Base-by-base conservation (phyloP, 2,888 invertebrate species). In the Strigamia maritima region DNA sequence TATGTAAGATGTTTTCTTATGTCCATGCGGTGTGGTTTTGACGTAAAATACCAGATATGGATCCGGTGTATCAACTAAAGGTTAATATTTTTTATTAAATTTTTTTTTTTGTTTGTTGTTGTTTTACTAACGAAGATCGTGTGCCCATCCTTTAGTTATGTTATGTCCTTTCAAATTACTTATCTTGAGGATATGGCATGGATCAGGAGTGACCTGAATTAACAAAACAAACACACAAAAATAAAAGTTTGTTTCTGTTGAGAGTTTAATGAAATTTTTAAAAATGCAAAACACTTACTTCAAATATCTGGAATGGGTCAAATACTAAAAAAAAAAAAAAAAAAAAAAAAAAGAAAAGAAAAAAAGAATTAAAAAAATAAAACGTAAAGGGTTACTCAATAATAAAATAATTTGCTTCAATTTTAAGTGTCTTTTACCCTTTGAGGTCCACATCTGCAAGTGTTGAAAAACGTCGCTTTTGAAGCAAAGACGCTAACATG, bases 31-130 rank as follows among this genome's bases (percentile, higher is more conserved):
- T 16, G 85, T 85, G 2, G 84, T 84, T 26, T 84, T 83, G 6
- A 86, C 82, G 35, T 82, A 81, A 40, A 87, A 81, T n/a, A 83
- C 82, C 1, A 87, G 83, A 80, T 86, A 87, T 0, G 87, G 87
- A 81, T 87, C 87, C 12, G 87, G 87, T 0, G 85, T 85, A 80
- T 86, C 86, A 80, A 85, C 85, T 86, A 81, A 1, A 81, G 80
- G 40, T 40, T n/a, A 78, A 22, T 74, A 76, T 3, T 49, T 40
- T 28, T 26, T 24, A 44, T 26, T n/a, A n/a, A n/a, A n/a, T 22
- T 44, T 44, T 19, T 10, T n/a, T 16, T 65, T 65, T 4, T 78
- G 8, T n/a, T 75, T 65, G 24, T 77, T 54, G 31, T 28, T 31
- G 26, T 22, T 38, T 49, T 6, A 75, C 78, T 84, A 82, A 86